Evolutionary conservation across 2,797 vertebrate species (phyloP).

Genomic region (Discoglossus pictus): DNA sequence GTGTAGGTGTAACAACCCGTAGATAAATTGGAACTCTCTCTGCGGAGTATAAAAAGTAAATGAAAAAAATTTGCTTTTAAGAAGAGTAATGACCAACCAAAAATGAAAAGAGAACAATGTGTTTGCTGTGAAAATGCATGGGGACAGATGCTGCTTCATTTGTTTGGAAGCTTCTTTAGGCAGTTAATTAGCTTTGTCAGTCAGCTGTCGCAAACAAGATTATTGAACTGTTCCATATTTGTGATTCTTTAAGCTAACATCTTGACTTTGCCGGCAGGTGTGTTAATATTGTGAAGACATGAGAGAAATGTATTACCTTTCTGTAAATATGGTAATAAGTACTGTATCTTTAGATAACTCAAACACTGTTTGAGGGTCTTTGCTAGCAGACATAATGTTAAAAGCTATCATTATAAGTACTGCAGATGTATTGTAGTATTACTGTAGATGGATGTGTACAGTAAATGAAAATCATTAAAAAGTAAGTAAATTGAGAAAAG

Average conservation of each 20-base stretch:
- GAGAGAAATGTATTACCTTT: constrained; percentile 67
- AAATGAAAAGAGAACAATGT: constrained; percentile 50
- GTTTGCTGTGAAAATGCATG: constrained; percentile 57
- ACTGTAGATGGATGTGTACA: no score
- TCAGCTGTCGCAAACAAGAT: constrained; percentile 61
- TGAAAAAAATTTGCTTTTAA: no score
- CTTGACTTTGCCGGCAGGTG: constrained; percentile 63
- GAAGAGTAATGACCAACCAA: neutral
- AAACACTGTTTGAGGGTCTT: constrained; percentile 53
- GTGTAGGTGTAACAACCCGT: no score
- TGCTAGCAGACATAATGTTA: neutral
- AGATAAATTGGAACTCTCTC: no score
- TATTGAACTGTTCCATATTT: constrained; percentile 63
- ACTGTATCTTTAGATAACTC: constrained; percentile 60
- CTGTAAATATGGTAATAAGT: constrained; percentile 55
- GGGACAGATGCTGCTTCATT: constrained; percentile 60
- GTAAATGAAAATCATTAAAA: no score
- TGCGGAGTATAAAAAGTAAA: no score
- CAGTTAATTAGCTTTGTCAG: constrained; percentile 67
- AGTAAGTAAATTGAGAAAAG: no score
- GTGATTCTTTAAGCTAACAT: constrained; percentile 65
- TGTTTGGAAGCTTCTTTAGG: constrained; percentile 59
- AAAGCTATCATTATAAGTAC: neutral
- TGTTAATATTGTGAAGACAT: constrained; percentile 66
- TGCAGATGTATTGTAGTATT: no score